These are phyloP conservation scores for Apostichopus parvimensis DNA, from an alignment of 35 echinoderm and acorn worm species.

Conservation along the genomic window DNA sequence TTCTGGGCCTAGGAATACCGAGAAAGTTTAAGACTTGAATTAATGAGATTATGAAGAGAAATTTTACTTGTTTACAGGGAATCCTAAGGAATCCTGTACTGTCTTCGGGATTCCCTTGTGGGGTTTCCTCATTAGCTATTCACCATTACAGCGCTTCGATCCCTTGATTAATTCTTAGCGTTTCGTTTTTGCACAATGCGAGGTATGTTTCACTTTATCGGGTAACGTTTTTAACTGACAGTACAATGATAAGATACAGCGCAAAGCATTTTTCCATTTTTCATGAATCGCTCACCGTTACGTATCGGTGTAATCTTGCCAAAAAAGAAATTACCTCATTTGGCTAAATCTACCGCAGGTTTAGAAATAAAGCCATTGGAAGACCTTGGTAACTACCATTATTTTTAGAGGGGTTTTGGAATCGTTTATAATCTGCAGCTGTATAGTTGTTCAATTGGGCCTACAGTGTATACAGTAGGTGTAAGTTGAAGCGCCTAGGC, in stretches of 20 bases:
- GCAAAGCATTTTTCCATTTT: too few species aligned
- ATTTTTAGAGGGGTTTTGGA: background rate
- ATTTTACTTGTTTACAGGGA: slow-evolving; percentile 8
- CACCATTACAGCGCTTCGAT: background rate
- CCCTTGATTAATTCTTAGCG: background rate
- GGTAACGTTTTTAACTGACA: too few species aligned
- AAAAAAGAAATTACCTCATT: slow-evolving; percentile 11
- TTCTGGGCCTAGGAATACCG: background rate
- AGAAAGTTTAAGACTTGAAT: background rate
- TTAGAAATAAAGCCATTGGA: background rate
- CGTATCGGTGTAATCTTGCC: background rate
- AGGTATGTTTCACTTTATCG: too few species aligned
- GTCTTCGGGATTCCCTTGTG: slow-evolving; percentile 50
- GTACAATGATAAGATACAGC: too few species aligned
- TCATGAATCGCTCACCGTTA: too few species aligned
- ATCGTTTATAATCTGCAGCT: too few species aligned
- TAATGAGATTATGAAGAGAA: background rate
- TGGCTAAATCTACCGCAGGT: background rate
- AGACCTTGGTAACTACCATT: background rate
- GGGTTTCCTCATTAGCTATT: slow-evolving; percentile 62
- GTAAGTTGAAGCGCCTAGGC: too few species aligned
- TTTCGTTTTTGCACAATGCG: background rate
- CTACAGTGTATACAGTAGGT: too few species aligned
- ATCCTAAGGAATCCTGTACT: slow-evolving; percentile 31
- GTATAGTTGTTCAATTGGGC: too few species aligned